Evolutionary conservation across 2,113 vertebrate species (phyloP).

Genomic region (Alligator sinensis): DNA sequence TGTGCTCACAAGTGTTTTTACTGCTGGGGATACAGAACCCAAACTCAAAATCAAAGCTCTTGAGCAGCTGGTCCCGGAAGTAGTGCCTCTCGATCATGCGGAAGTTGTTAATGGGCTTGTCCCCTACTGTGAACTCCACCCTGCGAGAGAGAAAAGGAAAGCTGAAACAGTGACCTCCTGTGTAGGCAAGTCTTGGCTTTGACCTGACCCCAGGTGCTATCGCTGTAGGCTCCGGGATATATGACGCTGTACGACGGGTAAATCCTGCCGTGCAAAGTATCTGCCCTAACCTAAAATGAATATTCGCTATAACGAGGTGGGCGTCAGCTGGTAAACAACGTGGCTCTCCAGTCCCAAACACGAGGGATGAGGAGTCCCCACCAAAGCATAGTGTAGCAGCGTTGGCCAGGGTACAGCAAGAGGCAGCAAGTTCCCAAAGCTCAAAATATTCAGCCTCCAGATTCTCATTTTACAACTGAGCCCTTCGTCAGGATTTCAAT

Average conservation of each 20-base stretch:
- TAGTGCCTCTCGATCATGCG: constrained; percentile 99
- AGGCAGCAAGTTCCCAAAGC: neutral
- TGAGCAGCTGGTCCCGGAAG: constrained; percentile 93
- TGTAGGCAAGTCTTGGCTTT: neutral
- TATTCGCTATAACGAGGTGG: neutral
- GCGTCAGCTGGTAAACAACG: neutral
- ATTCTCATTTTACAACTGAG: neutral
- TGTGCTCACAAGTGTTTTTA: constrained; percentile 98
- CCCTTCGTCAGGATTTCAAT: neutral
- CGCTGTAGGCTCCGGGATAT: neutral
- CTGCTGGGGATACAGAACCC: constrained; percentile 99
- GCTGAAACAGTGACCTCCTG: neutral
- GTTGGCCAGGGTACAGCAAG: too few species aligned
- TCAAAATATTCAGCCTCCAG: neutral
- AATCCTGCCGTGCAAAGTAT: neutral
- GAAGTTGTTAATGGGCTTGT: constrained; percentile 96
- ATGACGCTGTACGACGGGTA: rapidly evolving
- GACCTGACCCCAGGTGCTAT: too few species aligned
- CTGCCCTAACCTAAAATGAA: neutral
- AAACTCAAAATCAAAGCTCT: constrained; percentile 98
- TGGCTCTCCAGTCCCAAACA: neutral
- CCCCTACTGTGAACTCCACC: constrained; percentile 98
- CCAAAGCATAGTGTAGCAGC: neutral
- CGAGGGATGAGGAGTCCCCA: neutral
- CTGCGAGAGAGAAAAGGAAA: constrained; percentile 73